phyloP scores from a whole-genome alignment of 2,113 vertebrate species.

The Xiphophorus couchianus region DNA sequence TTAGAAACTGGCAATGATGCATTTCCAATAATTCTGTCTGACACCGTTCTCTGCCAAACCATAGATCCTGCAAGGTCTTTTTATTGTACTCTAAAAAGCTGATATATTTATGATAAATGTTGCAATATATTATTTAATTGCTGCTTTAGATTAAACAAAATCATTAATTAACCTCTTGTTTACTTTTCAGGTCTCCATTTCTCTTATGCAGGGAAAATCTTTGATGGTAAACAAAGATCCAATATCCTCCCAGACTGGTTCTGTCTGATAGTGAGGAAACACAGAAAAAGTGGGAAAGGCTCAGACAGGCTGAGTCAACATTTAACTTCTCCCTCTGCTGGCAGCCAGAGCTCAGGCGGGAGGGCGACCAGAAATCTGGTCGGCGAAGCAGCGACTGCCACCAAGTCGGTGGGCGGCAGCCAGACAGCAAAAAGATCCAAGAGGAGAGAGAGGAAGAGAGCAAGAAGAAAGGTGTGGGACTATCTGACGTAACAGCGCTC shows the following conservation, averaged over 20 bases:
- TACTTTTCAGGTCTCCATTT: no score
- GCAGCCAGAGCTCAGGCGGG: conserved; percentile 41
- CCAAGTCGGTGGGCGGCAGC: conserved; percentile 1
- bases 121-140: no score
- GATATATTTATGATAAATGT: no score
- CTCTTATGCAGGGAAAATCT: no score
- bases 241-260: conserved; percentile 9
- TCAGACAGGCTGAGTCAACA: conserved; percentile 35
- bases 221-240: no score
- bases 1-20: not conserved
- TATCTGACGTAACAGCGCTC: not conserved
- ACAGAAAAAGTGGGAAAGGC: conserved; percentile 4
- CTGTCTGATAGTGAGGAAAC: conserved; percentile 7
- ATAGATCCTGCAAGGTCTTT: not conserved
- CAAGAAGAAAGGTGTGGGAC: conserved; percentile 5
- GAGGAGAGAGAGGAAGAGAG: not conserved
- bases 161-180: no score
- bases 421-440: conserved; percentile 7
- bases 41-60: no score
- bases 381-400: conserved; percentile 1
- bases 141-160: no score
- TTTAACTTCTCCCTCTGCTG: conserved; percentile 27
- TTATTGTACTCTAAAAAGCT: not conserved
- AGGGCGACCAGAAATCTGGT: conserved; percentile 50
- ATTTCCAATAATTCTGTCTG: conserved; percentile 16